These are phyloP conservation scores for Empidonax alnorum DNA, from an alignment of 2,113 vertebrate genomes.

Conservation along the genomic window DNA sequence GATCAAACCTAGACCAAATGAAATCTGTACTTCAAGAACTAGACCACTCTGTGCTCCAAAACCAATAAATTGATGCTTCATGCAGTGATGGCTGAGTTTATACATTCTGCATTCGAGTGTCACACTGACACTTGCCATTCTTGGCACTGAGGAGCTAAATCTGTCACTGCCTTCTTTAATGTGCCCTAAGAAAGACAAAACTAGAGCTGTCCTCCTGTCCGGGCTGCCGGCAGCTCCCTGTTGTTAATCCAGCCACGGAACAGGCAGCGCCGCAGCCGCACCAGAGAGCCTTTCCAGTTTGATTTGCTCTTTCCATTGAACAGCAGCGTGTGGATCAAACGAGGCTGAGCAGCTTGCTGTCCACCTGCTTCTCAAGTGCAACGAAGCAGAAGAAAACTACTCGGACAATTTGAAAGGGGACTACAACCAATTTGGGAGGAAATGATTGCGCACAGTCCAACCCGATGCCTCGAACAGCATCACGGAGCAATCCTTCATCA, in stretches of 20 bases:
- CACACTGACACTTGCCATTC: neutral
- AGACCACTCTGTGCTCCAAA: neutral
- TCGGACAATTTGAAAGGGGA: slow-evolving; percentile 72
- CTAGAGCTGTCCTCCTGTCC: neutral
- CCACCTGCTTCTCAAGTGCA: slow-evolving; percentile 69
- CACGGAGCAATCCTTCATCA: slow-evolving; percentile 42
- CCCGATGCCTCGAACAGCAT: neutral
- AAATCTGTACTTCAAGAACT: neutral
- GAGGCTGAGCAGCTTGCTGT: slow-evolving; percentile 40
- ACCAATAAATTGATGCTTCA: neutral
- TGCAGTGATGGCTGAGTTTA: neutral
- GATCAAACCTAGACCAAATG: neutral
- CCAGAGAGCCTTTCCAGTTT: slow-evolving; percentile 45
- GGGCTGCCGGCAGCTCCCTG: neutral
- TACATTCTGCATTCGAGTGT: neutral
- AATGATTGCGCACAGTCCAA: slow-evolving; percentile 56
- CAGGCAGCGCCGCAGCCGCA: neutral
- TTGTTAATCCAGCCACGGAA: neutral
- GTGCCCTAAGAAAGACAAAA: neutral
- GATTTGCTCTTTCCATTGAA: slow-evolving; percentile 53
- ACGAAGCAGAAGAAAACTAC: slow-evolving; percentile 61
- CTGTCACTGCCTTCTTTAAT: slow-evolving; percentile 4
- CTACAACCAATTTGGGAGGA: slow-evolving; percentile 63
- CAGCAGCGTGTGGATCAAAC: slow-evolving; percentile 38
- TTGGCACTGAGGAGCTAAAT: neutral